Percentiles rank a stretch among this genome's conserved stretches.
Evolutionary conservation across 2,797 vertebrate genomes (phyloP).

Genomic region (Neopelma chrysocephalum): DNA sequence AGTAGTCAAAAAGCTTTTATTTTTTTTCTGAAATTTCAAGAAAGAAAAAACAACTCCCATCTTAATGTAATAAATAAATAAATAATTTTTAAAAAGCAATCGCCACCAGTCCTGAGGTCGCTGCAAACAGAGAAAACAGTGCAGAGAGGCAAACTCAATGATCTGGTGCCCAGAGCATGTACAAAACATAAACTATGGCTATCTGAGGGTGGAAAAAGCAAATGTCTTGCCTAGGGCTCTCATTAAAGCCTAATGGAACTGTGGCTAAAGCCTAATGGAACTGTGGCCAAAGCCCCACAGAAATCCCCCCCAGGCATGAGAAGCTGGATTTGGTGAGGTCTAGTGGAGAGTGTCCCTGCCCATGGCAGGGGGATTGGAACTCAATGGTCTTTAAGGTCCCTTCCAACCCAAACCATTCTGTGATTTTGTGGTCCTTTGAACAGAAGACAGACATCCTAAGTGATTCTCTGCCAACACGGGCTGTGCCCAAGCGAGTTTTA

Average conservation of each 20-base stretch:
- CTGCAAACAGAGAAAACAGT: not conserved
- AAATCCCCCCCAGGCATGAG: not conserved
- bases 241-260: not conserved
- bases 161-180: not conserved
- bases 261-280: not conserved
- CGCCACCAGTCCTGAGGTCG: not conserved
- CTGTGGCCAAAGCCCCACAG: not conserved
- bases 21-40: not conserved
- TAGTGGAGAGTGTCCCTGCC: not conserved
- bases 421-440: accelerated
- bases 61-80: too few species aligned
- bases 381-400: not conserved
- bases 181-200: not conserved
- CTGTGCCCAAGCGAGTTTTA: not conserved
- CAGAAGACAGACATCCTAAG: not conserved
- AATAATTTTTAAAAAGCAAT: not conserved
- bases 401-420: not conserved
- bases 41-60: not conserved
- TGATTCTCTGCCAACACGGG: not conserved
- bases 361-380: not conserved
- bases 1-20: not conserved
- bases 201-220: not conserved
- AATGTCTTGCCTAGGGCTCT: not conserved
- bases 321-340: not conserved
- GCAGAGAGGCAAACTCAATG: not conserved